A percentile compares a stretch with the other conserved stretches of the same genome.
phyloP scores from a whole-genome alignment of 2,113 vertebrate species.

The Eleginops maclovinus region DNA sequence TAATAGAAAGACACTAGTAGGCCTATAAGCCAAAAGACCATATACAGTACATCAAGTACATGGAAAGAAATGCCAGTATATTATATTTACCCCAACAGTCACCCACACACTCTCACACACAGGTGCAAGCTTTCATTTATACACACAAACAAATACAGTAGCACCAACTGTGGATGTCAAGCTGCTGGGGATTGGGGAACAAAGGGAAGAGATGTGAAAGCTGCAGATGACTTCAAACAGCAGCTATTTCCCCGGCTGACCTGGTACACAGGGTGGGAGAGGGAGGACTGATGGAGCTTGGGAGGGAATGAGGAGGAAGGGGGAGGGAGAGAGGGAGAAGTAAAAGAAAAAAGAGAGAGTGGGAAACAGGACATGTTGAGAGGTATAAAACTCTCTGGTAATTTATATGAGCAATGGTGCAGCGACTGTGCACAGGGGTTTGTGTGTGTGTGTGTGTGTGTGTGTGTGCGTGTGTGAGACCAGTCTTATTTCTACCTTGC shows the following conservation, averaged over 20 bases:
- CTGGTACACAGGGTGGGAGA: slow-evolving; percentile 25
- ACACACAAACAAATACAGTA: neutral
- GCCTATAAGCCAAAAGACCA: too few relatives aligned
- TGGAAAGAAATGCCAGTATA: neutral
- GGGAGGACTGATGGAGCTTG: neutral
- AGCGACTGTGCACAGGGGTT: slow-evolving; percentile 21
- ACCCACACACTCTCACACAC: slow-evolving; percentile 4
- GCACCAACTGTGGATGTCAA: slow-evolving; percentile 35
- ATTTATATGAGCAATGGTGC: slow-evolving; percentile 67
- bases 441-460: slow-evolving; percentile 36
- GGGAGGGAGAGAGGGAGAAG: neutral
- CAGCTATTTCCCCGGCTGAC: slow-evolving; percentile 55
- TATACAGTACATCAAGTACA: neutral
- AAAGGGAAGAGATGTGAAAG: slow-evolving; percentile 56
- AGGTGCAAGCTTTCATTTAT: neutral
- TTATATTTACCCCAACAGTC: neutral
- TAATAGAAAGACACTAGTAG: neutral
- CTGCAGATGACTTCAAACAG: slow-evolving; percentile 65
- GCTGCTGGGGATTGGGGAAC: slow-evolving; percentile 48
- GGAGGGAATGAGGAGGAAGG: neutral
- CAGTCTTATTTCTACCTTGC: slow-evolving; percentile 66
- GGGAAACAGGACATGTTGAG: slow-evolving; percentile 47
- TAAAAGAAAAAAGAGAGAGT: slow-evolving; percentile 25
- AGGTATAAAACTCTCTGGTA: slow-evolving; percentile 63
- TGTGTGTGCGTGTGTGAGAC: slow-evolving; percentile 35